A percentile compares a stretch with the other conserved stretches of the same genome.
phyloP scores from a whole-genome alignment of 2,113 vertebrate genomes.

The Dendropsophus ebraccatus region DNA sequence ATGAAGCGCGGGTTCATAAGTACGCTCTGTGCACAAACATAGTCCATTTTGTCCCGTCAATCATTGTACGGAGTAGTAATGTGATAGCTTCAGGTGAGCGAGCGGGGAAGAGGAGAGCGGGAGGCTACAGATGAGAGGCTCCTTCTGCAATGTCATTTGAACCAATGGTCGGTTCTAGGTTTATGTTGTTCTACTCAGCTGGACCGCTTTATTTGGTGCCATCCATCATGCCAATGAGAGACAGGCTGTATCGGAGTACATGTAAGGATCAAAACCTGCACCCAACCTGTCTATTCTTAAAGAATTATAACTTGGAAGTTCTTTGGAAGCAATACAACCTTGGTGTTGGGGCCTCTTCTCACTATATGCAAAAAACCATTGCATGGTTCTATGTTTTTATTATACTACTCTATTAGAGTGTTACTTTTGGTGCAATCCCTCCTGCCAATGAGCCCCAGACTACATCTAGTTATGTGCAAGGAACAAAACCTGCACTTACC shows the following conservation, averaged over 20 bases:
- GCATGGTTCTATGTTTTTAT: no score
- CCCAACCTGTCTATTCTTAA: no score
- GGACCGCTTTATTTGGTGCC: background rate
- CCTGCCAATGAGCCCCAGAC: no score
- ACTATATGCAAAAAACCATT: no score
- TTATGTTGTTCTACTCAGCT: background rate
- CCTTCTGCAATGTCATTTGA: constrained; percentile 17
- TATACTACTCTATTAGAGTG: no score
- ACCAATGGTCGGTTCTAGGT: background rate
- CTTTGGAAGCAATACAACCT: no score
- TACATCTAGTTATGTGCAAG: no score
- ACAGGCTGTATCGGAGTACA: background rate
- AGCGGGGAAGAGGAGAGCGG: background rate
- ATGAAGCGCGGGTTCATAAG: constrained; percentile 12
- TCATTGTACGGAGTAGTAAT: background rate
- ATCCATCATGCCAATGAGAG: background rate
- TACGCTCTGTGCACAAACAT: constrained; percentile 18
- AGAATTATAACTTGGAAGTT: no score
- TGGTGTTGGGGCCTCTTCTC: no score
- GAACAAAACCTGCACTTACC: no score
- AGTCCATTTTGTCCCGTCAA: constrained; percentile 31
- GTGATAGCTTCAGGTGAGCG: constrained; percentile 20
- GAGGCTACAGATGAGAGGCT: background rate
- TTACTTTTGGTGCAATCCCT: no score
- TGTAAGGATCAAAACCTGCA: no score